Base-by-base conservation (phyloP, 2,888 invertebrate species). In the Ochropacha duplaris region DNA sequence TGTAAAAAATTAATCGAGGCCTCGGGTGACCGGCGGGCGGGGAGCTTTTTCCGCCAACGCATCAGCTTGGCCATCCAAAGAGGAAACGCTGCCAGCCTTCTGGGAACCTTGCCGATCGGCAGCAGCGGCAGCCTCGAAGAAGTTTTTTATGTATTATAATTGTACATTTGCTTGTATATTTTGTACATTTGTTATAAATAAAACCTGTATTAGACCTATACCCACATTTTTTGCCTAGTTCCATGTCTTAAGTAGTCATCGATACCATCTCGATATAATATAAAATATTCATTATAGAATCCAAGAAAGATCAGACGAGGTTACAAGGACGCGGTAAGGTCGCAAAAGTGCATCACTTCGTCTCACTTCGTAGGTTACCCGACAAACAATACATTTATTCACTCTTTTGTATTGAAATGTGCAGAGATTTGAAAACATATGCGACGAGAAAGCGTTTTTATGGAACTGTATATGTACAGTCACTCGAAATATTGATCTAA, bases 261-360 rank as follows among this genome's bases (percentile, higher is more conserved):
- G 19, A 44, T 44, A 44, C 4, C 8, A 44, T 44, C 44, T 44
- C 8, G 19, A 44, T 44, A 44, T 44, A 19, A 44, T 50, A 49
- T 49, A 56, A 64, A 50, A 60, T 72, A 74, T 71, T 69, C 60
- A 69, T 69, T 57, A 19, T 1, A 44, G 44, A 44, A 44, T 59
- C 58, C 68, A 66, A 57, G 60, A 71, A 74, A 77, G 70, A 74
- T 71, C 72, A 73, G 61, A 59, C 50, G 65, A 68, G 63, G 67
- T 68, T 58, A 55, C 63, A 65, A 68, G 71, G 76, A 66, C 74
- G 60, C 49, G n/a, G 54, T 56, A 71, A 78, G 78, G 78, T 73
- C 70, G 61, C 16, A n/a, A n/a, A 51, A 55, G 59, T 50, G 61
- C 58, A 54, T 24, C 50, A 50, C 16, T 51, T 64, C 50, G 22